phyloP scores from a whole-genome alignment of 1,140 invertebrate species.

The Phymastichus coffea region DNA sequence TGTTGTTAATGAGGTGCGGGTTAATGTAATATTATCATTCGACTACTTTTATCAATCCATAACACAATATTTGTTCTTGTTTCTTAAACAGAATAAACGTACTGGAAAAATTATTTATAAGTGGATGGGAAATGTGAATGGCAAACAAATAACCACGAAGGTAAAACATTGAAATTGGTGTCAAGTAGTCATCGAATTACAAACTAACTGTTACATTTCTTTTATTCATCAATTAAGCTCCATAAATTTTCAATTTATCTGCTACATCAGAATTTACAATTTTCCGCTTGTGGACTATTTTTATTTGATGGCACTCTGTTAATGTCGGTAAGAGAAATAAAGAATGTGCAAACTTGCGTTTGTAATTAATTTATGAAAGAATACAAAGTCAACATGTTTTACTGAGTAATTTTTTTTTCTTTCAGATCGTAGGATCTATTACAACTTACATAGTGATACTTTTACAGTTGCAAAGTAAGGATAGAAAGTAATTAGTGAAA shows the following conservation, averaged over 20 bases:
- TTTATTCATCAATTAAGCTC: neutral
- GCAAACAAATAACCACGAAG: neutral
- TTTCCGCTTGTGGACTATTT: neutral
- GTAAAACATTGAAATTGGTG: neutral
- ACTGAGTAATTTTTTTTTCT: neutral
- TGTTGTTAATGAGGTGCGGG: neutral
- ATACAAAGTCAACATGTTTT: no score
- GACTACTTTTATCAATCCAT: neutral
- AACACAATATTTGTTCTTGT: neutral
- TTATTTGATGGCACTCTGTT: neutral
- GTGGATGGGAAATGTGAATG: neutral
- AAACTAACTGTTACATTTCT: neutral
- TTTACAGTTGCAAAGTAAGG: neutral
- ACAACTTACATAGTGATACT: conserved; percentile 3
- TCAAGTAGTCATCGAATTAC: neutral
- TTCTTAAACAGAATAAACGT: neutral
- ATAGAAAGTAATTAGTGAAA: no score
- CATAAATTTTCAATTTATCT: neutral
- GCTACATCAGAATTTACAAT: neutral
- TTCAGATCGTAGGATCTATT: neutral
- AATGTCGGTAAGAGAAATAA: neutral
- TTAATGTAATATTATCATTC: neutral
- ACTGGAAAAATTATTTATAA: neutral
- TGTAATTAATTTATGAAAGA: neutral
- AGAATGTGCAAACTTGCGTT: no score